Conservation (phyloP, 2,113 vertebrate species). For the Saccopteryx leptura region DNA sequence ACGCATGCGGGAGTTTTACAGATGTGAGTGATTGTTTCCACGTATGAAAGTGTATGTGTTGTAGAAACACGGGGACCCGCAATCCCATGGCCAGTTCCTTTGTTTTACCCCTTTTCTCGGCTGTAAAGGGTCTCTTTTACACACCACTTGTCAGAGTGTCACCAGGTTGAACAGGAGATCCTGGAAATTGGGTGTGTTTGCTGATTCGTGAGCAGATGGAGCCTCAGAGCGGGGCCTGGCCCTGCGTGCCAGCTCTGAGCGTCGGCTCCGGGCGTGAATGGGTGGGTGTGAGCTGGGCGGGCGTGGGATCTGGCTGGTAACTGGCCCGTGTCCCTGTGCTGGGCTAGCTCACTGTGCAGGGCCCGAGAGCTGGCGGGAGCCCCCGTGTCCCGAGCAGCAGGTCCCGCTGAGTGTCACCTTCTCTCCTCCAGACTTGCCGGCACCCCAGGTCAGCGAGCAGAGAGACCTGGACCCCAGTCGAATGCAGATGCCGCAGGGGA, state of each 20-base stretch:
- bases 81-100: neutral
- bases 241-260: fast-evolving
- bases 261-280: fast-evolving
- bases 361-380: fast-evolving
- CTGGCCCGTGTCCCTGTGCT: conserved; percentile 51
- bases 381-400: neutral
- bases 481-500: conserved; percentile 92
- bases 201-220: conserved; percentile 69
- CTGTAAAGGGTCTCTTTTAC: neutral
- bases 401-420: neutral
- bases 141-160: neutral
- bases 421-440: conserved; percentile 89
- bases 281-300: neutral
- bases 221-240: neutral
- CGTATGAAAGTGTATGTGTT: neutral
- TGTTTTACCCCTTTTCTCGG: neutral
- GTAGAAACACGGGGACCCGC: fast-evolving
- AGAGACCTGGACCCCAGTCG: conserved; percentile 87
- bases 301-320: neutral
- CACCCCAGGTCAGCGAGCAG: conserved; percentile 89
- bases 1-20: neutral
- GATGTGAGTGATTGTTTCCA: neutral
- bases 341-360: neutral
- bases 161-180: neutral
- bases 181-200: conserved; percentile 73